phyloP scores from a whole-genome alignment of 2,113 vertebrate genomes.

The Sander lucioperca region DNA sequence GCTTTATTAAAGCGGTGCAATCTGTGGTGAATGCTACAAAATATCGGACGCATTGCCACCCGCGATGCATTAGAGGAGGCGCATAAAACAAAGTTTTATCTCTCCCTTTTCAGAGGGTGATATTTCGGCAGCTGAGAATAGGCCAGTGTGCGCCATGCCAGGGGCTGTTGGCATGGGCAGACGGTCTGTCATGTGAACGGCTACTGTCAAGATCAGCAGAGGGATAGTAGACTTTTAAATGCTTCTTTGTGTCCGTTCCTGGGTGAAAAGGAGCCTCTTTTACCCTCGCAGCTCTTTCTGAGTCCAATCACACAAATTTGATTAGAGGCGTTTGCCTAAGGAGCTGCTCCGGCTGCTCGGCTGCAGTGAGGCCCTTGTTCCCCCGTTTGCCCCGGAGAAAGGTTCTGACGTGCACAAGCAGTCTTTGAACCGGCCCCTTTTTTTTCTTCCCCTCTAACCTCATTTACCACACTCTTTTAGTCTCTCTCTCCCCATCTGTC shows the following conservation, averaged over 20 bases:
- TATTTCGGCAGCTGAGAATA: constrained; percentile 64
- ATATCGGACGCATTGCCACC: constrained; percentile 31
- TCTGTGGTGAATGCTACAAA: constrained; percentile 32
- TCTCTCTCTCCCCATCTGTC: constrained; percentile 11
- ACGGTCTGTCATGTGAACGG: constrained; percentile 71
- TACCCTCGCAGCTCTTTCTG: constrained; percentile 52
- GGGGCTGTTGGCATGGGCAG: constrained; percentile 55
- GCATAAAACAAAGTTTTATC: constrained; percentile 57
- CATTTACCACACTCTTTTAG: constrained; percentile 57
- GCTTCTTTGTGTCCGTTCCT: constrained; percentile 64
- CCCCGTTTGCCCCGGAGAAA: constrained; percentile 68
- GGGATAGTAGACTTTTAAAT: constrained; percentile 64
- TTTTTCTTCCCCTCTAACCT: constrained; percentile 67
- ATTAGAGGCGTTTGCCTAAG: constrained; percentile 77
- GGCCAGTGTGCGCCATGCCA: constrained; percentile 62
- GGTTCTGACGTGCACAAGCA: constrained; percentile 62
- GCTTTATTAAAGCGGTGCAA: constrained; percentile 33
- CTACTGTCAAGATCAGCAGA: constrained; percentile 61
- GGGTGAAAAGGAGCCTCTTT: constrained; percentile 72
- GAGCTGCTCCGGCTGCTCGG: constrained; percentile 63
- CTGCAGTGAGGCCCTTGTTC: constrained; percentile 74
- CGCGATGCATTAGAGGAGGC: constrained; percentile 42
- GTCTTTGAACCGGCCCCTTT: constrained; percentile 64
- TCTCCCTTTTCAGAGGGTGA: constrained; percentile 48
- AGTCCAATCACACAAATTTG: constrained; percentile 81